phyloP scores from a whole-genome alignment of 2,797 vertebrate species.

The Pempheris klunzingeri region DNA sequence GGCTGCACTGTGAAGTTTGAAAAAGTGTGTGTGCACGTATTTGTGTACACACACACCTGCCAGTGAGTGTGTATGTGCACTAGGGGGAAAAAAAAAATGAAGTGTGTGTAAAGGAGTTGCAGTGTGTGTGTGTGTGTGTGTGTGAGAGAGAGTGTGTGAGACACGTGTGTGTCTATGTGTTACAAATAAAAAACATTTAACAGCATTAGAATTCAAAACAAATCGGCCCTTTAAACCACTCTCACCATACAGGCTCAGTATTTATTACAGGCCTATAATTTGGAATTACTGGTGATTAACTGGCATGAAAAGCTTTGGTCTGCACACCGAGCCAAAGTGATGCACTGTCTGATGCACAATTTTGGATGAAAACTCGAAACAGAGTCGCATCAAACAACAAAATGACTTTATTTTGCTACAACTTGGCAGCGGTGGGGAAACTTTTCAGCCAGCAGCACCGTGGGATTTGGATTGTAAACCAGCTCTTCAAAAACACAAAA shows the following conservation, averaged over 20 bases:
- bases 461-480: conserved; percentile 43
- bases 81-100: background rate
- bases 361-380: conserved; percentile 1
- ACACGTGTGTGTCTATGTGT: conserved; percentile 22
- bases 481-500: conserved; percentile 3
- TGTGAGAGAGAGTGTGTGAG: conserved; percentile 18
- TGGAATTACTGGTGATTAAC: background rate
- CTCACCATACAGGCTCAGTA: background rate
- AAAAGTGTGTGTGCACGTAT: conserved; percentile 39
- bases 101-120: conserved; percentile 31
- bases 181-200: conserved; percentile 33
- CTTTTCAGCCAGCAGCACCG: conserved; percentile 58
- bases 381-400: conserved; percentile 6
- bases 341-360: background rate
- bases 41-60: conserved; percentile 34
- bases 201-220: background rate
- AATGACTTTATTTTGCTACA: conserved; percentile 43
- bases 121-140: conserved; percentile 28
- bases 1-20: conserved; percentile 15
- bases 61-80: conserved; percentile 19
- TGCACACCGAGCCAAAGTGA: conserved; percentile 8
- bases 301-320: background rate
- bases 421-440: conserved; percentile 62
- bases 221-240: background rate
- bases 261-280: conserved; percentile 16